These are phyloP conservation scores for Alloplasta piceator DNA, from an alignment of 2,888 invertebrate genomes.

Conservation along the genomic window DNA sequence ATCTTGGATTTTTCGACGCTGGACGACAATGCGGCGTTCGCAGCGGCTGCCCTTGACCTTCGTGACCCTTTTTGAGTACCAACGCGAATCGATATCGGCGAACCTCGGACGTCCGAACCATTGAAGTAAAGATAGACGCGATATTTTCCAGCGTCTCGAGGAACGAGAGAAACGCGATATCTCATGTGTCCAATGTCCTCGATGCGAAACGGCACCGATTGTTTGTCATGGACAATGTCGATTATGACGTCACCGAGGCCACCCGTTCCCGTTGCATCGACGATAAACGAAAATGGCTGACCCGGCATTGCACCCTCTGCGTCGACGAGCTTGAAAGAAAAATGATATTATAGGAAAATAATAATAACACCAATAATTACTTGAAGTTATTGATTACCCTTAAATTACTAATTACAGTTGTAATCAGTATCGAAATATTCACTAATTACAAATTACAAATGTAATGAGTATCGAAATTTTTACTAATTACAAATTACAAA, in stretches of 20 bases:
- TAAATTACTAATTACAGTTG: too few species aligned
- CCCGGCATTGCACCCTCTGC: constrained; percentile 93
- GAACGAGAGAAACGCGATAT: constrained; percentile 92
- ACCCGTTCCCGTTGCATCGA: constrained; percentile 90
- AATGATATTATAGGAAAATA: background rate
- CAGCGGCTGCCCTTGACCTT: constrained; percentile 74
- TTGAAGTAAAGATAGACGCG: constrained; percentile 97
- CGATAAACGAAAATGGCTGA: constrained; percentile 93
- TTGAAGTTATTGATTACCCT: too few species aligned
- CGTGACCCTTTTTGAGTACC: constrained; percentile 88
- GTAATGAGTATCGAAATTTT: too few species aligned
- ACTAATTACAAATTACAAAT: too few species aligned
- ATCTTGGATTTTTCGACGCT: constrained; percentile 74
- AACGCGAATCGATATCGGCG: constrained; percentile 94
- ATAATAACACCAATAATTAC: too few species aligned
- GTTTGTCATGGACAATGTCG: constrained; percentile 95
- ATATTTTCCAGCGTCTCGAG: constrained; percentile 91
- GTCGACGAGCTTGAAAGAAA: constrained; percentile 85
- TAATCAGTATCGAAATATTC: too few species aligned
- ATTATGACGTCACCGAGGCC: constrained; percentile 94
- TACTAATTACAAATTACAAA: too few species aligned
- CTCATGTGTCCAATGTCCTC: constrained; percentile 90
- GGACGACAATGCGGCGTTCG: constrained; percentile 58
- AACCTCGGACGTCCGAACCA: constrained; percentile 91
- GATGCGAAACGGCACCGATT: constrained; percentile 92